Base-by-base conservation (phyloP, 2,113 vertebrate genomes). In the Dipodomys ordii region DNA sequence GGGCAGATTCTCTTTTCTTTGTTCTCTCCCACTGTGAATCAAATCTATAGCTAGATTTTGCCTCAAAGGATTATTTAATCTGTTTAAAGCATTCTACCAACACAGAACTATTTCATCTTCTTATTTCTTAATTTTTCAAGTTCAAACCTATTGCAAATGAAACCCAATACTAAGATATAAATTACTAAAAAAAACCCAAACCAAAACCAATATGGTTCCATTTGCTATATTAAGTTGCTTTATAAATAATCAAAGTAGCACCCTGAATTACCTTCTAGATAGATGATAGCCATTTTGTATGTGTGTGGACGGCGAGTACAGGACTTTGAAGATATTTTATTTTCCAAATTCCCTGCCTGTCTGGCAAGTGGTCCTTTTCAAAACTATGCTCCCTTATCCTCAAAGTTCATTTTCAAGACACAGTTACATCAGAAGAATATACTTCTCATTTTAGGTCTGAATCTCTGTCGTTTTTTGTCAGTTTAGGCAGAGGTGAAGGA, bases 291-390 rank as follows among this genome's bases (percentile, higher is more conserved):
- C 71, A 69, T 73, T 60, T 92, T 65, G 20, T 60, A 35, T 11
- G 15, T 13, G 53, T 9, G 12, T 11, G 49, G 49, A 53, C 15
- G 53, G 53, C 3, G 72, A 73, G 83, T 73, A 72, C 5, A 94
- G 78, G 78, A 87, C 35, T 84, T 92, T 53, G 44, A 78, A 81
- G 6, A 22, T 68, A n/a, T 96, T 93, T 92, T 91, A 89, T 81
- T 89, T 89, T 30, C 73, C 53, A 90, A 64, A 93, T 62, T 53
- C 88, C n/a, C 39, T 87, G 32, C 7, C 85, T 88, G 4, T 83
- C 53, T 92, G 44, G 35, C 88, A 95, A 87, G 81, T 13, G 44
- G 16, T 27, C 62, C 7, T 9, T 93, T 94, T 88, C 15, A 79
- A 90, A 77, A 84, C 35, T 8, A 22, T 87, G 76, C 32, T 88